Evolutionary conservation across 2,113 vertebrate species (phyloP), one percentile per base, ranked within the genome.

Genomic region (Emydocephalus ijimae): DNA sequence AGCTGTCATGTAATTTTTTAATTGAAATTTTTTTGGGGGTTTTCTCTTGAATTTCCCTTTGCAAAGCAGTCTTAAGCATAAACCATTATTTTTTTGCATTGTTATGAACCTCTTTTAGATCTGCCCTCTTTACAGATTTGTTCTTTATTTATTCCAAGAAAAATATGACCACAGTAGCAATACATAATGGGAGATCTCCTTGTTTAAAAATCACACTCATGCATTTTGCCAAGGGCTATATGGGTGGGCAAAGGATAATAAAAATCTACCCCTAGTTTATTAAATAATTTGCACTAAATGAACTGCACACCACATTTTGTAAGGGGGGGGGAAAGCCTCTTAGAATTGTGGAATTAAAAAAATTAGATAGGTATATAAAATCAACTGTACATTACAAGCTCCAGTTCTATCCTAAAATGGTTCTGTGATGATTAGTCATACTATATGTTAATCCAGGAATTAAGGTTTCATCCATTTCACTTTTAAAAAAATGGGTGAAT

Each of bases 241-340:
- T 69, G 14, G 29, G 64, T 69, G 64, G 29, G 29, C 64, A 69
- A n/a, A 69, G 29, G 14, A 34, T 15, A 34, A n/a, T 69, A 15
- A 34, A 15, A 34, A 69, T 34, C 64, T 34, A n/a, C 12, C 29
- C n/a, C 64, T 69, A 69, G 12, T 4, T 69, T 69, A 69, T 26
- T 69, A 69, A 34, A 69, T 69, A 5, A 69, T 69, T 69, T 69
- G 29, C 64, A 69, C 12, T 18, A 69, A n/a, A 69, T 69, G 29
- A 69, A 34, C 0, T 69, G 64, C 29, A 69, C 4, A 69, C 34
- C 14, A n/a, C 64, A 69, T 2, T 69, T 29, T 69, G n/a, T 69
- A 69, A 34, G 29, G n/a, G 64, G 0, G 29, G 1, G 0, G 29
- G 4, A 12, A 64, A 69, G 0, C 29, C 12, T 1, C 0, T 34